These are phyloP conservation scores for Hormaphis cornu DNA, from an alignment of 1,140 invertebrate genomes.

Conservation along the genomic window DNA sequence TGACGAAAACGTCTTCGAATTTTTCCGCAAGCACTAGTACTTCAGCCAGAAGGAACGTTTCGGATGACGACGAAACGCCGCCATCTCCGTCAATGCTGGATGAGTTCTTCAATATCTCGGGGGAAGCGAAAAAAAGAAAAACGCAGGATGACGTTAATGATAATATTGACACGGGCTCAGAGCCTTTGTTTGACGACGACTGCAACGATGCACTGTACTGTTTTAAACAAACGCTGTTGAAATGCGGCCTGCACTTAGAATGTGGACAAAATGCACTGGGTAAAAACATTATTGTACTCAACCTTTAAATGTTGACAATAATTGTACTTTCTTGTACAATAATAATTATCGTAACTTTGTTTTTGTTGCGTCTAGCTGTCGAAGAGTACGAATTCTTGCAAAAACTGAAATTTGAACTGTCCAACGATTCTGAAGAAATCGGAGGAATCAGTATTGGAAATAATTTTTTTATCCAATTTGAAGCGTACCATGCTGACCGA, in stretches of 20 bases:
- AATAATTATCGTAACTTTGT: neutral
- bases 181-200: neutral
- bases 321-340: neutral
- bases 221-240: constrained; percentile 7
- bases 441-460: neutral
- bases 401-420: constrained; percentile 6
- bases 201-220: neutral
- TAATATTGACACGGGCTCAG: neutral
- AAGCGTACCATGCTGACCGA: neutral
- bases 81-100: constrained; percentile 5
- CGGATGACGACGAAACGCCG: neutral
- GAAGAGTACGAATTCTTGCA: constrained; percentile 1
- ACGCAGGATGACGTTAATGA: neutral
- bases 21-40: neutral
- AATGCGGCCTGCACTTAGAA: constrained; percentile 17
- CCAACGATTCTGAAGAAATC: constrained; percentile 15
- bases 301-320: too few species aligned
- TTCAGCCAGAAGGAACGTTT: neutral
- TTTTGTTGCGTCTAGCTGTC: neutral
- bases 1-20: neutral
- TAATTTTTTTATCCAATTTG: neutral
- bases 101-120: neutral
- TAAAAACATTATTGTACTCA: too few species aligned
- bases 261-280: constrained; percentile 10
- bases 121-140: neutral